Conservation (phyloP, 1,140 invertebrate genomes). For the Phymorhynchus buccinoides region DNA sequence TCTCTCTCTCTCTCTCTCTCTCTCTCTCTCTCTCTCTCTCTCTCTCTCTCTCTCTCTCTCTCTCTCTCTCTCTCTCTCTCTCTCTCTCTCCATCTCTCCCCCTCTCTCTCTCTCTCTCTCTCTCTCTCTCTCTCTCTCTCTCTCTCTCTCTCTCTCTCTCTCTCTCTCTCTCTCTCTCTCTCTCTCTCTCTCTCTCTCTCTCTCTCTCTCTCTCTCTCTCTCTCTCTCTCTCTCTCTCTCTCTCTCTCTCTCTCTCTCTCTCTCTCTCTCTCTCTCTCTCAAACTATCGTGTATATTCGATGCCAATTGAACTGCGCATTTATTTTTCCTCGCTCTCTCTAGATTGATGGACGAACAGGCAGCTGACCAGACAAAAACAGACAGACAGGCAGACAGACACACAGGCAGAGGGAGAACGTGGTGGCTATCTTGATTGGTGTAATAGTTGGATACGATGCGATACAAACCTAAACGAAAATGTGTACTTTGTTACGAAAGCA, state of each 20-base stretch:
- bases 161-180: conserved; percentile 37
- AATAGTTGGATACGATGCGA: no score
- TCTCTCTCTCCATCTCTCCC: no score
- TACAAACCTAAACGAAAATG: no score
- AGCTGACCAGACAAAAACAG: no score
- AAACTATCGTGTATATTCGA: no score
- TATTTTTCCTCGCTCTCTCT: neutral
- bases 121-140: neutral
- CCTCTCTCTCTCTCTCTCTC: conserved; percentile 24
- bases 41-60: conserved; percentile 1
- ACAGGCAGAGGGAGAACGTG: no score
- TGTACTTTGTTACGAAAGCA: no score
- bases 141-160: neutral
- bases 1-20: neutral
- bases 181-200: conserved; percentile 36
- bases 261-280: conserved; percentile 32
- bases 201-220: conserved; percentile 30
- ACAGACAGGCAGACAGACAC: no score
- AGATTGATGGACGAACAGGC: no score
- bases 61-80: no score
- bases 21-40: neutral
- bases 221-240: conserved; percentile 6
- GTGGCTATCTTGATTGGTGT: no score
- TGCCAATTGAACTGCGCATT: neutral
- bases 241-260: conserved; percentile 13